Evolutionary conservation across 2,797 vertebrate genomes (phyloP).

Genomic region (Euthynnus affinis): DNA sequence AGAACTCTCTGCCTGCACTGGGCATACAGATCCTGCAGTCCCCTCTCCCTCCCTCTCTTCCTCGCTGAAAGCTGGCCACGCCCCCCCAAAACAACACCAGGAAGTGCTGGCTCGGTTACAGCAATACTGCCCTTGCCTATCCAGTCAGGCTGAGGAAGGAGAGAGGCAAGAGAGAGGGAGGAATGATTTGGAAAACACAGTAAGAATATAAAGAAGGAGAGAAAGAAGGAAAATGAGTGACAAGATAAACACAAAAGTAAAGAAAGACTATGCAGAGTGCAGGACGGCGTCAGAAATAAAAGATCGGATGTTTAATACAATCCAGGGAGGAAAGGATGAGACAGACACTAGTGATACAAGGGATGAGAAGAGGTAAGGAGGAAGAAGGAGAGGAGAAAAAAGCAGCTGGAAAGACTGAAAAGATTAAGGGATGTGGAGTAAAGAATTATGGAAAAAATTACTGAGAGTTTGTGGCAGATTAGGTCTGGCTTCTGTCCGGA

Average conservation of each 20-base stretch:
- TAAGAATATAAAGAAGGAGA: constrained; percentile 34
- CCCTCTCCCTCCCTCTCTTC: constrained; percentile 67
- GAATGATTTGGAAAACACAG: constrained; percentile 46
- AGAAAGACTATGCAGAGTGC: constrained; percentile 24
- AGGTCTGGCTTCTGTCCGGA: constrained; percentile 47
- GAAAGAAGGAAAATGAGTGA: constrained; percentile 41
- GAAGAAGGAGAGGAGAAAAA: constrained; percentile 30
- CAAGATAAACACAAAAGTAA: constrained; percentile 41
- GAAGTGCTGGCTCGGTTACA: constrained; percentile 82
- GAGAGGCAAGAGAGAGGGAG: constrained; percentile 47
- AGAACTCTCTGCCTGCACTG: constrained; percentile 68
- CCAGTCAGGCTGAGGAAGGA: constrained; percentile 59
- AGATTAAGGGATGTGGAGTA: constrained; percentile 40
- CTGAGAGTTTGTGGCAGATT: constrained; percentile 51
- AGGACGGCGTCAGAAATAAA: constrained; percentile 12
- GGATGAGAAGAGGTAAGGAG: constrained; percentile 13
- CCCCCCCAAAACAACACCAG: constrained; percentile 83
- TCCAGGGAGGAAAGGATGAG: constrained; percentile 30
- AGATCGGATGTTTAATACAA: constrained; percentile 2
- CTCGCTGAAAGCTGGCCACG: constrained; percentile 64
- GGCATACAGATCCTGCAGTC: constrained; percentile 81
- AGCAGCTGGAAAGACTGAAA: constrained; percentile 53
- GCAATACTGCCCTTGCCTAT: constrained; percentile 72
- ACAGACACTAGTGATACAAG: constrained; percentile 23
- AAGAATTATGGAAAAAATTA: constrained; percentile 54